These are phyloP conservation scores for Gibbula magus DNA, from an alignment of 2,888 invertebrate species.

Conservation along the genomic window DNA sequence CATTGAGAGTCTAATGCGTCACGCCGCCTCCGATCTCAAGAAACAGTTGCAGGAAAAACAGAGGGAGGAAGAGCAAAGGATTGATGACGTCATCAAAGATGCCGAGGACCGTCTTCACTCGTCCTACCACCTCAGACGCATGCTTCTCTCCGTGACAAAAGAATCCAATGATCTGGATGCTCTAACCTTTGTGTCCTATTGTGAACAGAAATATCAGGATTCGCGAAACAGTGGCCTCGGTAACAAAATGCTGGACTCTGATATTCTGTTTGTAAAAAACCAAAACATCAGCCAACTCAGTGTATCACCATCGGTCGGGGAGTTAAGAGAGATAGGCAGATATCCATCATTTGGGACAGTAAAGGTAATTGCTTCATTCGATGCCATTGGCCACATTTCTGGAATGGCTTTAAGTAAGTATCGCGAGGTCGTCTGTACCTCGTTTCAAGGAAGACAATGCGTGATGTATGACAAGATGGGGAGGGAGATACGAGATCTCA, in stretches of 20 bases:
- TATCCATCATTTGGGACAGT: not conserved
- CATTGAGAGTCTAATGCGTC: not conserved
- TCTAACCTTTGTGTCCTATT: not conserved
- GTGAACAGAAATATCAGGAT: conserved; percentile 8
- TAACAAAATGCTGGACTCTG: not conserved
- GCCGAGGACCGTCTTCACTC: not conserved
- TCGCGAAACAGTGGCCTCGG: not conserved
- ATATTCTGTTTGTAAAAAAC: not conserved
- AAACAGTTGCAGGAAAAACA: not conserved
- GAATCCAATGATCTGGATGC: conserved; percentile 4
- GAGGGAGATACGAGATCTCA: not conserved
- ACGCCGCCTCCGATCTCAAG: not conserved
- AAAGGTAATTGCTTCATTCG: not conserved
- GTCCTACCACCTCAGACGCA: not conserved
- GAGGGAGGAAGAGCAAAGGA: not conserved
- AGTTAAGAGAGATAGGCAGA: conserved; percentile 3
- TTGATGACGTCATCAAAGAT: not conserved
- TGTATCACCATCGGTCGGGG: not conserved
- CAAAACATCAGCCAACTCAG: not conserved
- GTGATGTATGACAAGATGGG: not conserved
- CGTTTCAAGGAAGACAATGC: not conserved
- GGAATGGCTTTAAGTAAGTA: not conserved
- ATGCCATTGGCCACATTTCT: not conserved
- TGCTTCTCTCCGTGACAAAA: not conserved
- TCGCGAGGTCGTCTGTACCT: not conserved